Evolutionary conservation across 2,888 invertebrate species (phyloP), one percentile per base, ranked within the genome.

Genomic region (Acanthosepion pharaonis): DNA sequence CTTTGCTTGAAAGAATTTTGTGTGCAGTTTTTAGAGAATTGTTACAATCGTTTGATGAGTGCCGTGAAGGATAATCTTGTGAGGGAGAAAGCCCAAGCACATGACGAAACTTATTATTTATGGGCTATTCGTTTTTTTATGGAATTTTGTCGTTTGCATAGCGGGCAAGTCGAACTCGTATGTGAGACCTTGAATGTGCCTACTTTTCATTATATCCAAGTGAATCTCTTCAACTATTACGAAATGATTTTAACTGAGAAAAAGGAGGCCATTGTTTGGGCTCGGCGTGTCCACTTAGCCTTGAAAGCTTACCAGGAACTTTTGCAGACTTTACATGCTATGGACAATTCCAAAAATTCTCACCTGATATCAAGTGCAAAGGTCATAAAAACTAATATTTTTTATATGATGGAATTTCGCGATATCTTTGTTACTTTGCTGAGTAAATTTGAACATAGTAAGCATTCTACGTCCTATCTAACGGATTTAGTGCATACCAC

Each of bases 91-190:
- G 98, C 98, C 0, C 98, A 98, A 97, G 98, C 98, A 94, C 98
- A 99, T 97, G 99, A 99, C 97, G 99, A 99, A 97, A 98, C 99
- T 0, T 99, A 99, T 97, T 99, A 99, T 97, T 98, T 99, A 95
- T 99, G 99, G 99, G 98, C 99, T 18, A 98, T 99, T 96, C 98
- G 98, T 97, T 99, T 99, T 98, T 99, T 99, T 97, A 99, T 99
- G 99, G 99, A 99, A 97, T 99, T 99, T 97, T 99, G 99, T 98
- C 98, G 99, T 96, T 98, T 98, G 96, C 98, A 98, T 97, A 98
- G 98, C 96, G 98, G 99, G 97, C 98, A 98, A 97, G 98, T 99
- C 95, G 98, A 99, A 97, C 98, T 99, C 96, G 98, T 99, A 97
- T 99, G 99, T 97, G 99, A 99, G 95, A 99, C 99, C 3, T 98